Percentiles rank a stretch among this genome's conserved stretches.
Evolutionary conservation across 30 jellyfish, hydroid and myxozoan species (phyloP).

Genomic region (Aurelia aurita): DNA sequence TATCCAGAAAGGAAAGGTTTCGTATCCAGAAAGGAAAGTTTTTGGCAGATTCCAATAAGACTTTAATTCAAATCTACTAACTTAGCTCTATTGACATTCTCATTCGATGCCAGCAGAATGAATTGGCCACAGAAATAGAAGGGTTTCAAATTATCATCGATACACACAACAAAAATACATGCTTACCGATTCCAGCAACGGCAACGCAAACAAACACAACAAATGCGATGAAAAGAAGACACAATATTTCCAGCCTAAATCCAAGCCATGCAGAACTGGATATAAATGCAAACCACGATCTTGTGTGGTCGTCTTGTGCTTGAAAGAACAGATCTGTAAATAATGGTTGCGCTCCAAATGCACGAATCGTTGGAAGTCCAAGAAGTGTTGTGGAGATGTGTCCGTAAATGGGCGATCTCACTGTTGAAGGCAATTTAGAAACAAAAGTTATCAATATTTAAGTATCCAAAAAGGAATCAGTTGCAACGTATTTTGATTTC

Average conservation of each 20-base stretch:
- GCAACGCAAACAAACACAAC: constrained; percentile 65
- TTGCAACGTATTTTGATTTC: too few species aligned
- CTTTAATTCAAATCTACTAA: too few species aligned
- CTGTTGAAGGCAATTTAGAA: constrained; percentile 51
- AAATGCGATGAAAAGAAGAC: constrained; percentile 54
- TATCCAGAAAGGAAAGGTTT: too few species aligned
- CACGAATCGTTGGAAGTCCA: constrained; percentile 96
- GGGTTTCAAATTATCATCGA: too few species aligned
- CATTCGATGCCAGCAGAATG: too few species aligned
- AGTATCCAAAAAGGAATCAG: too few species aligned
- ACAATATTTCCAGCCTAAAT: constrained; percentile 76
- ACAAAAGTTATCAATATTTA: too few species aligned
- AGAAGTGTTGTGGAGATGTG: constrained; percentile 93
- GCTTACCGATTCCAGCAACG: constrained; percentile 72
- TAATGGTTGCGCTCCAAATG: constrained; percentile 82
- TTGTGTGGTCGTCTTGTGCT: constrained; percentile 89
- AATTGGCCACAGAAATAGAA: too few species aligned
- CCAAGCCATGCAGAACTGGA: constrained; percentile 87
- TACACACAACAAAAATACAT: not conserved
- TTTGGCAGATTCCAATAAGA: too few species aligned
- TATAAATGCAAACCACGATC: constrained; percentile 82
- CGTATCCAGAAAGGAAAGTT: too few species aligned
- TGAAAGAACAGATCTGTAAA: constrained; percentile 76
- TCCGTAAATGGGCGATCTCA: constrained; percentile 92
- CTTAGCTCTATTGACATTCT: too few species aligned